Conservation (phyloP, 2,113 vertebrate species). For the Otocyon megalotis region DNA sequence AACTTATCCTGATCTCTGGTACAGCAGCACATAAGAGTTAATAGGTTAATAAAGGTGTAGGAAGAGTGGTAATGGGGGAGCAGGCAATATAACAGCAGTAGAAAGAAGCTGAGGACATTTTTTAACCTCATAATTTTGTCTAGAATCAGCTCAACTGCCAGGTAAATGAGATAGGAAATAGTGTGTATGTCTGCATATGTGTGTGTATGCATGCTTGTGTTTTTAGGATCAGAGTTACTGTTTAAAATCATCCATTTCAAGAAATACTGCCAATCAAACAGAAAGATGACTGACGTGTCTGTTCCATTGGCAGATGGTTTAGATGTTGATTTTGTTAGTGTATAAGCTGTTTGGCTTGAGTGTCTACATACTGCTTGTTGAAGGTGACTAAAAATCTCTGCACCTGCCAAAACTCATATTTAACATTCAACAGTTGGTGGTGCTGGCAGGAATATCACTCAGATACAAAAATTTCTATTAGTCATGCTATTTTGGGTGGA, state of each 20-base stretch:
- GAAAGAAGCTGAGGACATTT: not conserved
- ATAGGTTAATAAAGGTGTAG: not conserved
- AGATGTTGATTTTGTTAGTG: constrained; percentile 50
- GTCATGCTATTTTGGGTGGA: not conserved
- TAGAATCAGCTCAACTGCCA: not conserved
- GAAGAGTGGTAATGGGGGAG: accelerated
- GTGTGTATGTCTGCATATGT: not conserved
- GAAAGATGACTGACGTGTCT: constrained; percentile 53
- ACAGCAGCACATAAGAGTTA: not conserved
- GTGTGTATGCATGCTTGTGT: not conserved
- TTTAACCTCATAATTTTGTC: constrained; percentile 2
- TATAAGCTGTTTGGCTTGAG: constrained; percentile 41
- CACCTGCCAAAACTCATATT: constrained; percentile 61
- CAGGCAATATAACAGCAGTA: not conserved
- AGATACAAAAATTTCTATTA: constrained; percentile 38
- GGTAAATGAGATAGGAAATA: not conserved
- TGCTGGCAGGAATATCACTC: constrained; percentile 38
- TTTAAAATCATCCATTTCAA: constrained; percentile 44
- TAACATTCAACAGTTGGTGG: constrained; percentile 67
- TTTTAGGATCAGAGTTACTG: not conserved
- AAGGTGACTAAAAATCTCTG: constrained; percentile 61
- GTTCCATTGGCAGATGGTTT: constrained; percentile 43
- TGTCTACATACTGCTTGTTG: constrained; percentile 13
- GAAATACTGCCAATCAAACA: constrained; percentile 37
- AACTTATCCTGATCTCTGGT: not conserved